Percentiles rank a stretch among this genome's conserved stretches.
Evolutionary conservation across 1,140 invertebrate genomes (phyloP).

Genomic region (Neodiprion lecontei): DNA sequence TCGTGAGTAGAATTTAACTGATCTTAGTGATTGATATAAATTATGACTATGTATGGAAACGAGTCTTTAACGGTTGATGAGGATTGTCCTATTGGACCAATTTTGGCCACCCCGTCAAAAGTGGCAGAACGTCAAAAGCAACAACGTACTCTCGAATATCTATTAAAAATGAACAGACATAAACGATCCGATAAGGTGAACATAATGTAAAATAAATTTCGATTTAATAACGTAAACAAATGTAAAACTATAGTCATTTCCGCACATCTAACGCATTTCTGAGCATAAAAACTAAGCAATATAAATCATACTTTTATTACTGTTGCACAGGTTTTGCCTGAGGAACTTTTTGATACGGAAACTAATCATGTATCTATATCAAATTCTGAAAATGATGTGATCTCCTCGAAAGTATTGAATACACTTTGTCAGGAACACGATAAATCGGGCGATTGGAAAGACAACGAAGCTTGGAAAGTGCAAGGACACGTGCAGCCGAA

Average conservation of each 20-base stretch:
- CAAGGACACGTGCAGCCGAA: not conserved
- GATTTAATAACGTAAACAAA: not conserved
- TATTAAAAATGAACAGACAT: not conserved
- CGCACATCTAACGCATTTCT: too few species aligned
- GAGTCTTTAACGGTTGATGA: not conserved
- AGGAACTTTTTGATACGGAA: not conserved
- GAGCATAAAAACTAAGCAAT: too few species aligned
- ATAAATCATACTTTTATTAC: not conserved
- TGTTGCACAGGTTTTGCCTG: not conserved
- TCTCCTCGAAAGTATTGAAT: not conserved
- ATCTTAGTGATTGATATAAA: too few species aligned
- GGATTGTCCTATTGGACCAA: not conserved
- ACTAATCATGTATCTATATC: not conserved
- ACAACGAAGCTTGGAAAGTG: not conserved
- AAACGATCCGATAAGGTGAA: not conserved
- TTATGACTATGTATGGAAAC: not conserved
- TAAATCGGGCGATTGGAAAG: slow-evolving; percentile 21
- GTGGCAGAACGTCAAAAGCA: slow-evolving; percentile 1
- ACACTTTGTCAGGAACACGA: slow-evolving; percentile 10
- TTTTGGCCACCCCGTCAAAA: not conserved
- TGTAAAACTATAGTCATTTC: not conserved
- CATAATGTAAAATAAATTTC: not conserved
- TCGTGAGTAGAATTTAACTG: too few species aligned
- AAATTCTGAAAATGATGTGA: not conserved
- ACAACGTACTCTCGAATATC: not conserved